Evolutionary conservation across 2,888 invertebrate species (phyloP).

Genomic region (Eristalis tenax): DNA sequence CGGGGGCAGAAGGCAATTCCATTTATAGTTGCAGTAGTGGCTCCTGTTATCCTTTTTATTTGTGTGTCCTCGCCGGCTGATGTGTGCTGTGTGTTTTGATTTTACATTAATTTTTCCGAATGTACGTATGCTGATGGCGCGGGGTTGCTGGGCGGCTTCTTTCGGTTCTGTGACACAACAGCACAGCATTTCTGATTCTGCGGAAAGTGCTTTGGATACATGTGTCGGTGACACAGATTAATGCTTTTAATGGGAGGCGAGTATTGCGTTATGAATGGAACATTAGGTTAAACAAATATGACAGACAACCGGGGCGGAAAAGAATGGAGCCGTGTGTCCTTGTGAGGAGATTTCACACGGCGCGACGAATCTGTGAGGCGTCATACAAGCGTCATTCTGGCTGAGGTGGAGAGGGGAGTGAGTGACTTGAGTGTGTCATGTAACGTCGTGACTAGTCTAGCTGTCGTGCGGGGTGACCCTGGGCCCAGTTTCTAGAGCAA

Average conservation of each 20-base stretch:
- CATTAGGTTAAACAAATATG: neutral
- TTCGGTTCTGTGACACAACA: constrained; percentile 9
- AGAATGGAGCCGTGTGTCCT: neutral
- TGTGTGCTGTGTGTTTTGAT: constrained; percentile 69
- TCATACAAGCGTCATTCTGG: too few species aligned
- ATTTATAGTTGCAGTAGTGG: constrained; percentile 67
- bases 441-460: too few species aligned
- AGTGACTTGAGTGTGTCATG: too few species aligned
- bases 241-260: constrained; percentile 64
- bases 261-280: constrained; percentile 35
- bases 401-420: too few species aligned
- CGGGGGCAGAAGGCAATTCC: constrained; percentile 63
- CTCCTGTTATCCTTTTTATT: constrained; percentile 59
- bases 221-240: constrained; percentile 72
- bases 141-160: neutral
- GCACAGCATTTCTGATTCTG: neutral
- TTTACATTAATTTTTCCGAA: constrained; percentile 71
- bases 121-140: constrained; percentile 39
- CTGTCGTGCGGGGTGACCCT: too few species aligned
- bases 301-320: neutral
- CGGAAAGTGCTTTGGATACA: constrained; percentile 42
- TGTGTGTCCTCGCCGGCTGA: constrained; percentile 61
- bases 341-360: too few species aligned
- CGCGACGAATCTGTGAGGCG: too few species aligned
- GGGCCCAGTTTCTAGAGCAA: too few species aligned